Evolutionary conservation across 2,797 vertebrate genomes (phyloP).

Genomic region (Chromis chromis): DNA sequence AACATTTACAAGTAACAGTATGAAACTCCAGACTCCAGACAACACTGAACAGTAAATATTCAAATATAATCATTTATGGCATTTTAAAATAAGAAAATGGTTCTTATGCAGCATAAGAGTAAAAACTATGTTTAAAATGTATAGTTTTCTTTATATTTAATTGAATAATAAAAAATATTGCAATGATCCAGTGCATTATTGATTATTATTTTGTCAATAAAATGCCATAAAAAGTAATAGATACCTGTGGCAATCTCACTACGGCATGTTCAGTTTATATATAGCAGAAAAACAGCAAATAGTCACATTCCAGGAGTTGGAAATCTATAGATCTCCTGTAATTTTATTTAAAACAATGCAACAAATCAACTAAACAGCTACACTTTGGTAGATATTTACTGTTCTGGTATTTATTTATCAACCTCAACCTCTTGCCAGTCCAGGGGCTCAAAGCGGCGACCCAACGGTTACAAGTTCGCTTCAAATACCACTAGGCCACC

Average conservation of each 20-base stretch:
- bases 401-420: background rate
- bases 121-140: too few species aligned
- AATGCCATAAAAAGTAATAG: background rate
- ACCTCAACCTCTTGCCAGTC: too few species aligned
- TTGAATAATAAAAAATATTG: too few species aligned
- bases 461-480: too few species aligned
- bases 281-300: background rate
- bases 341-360: background rate
- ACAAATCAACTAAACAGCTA: slow-evolving; percentile 4
- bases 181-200: background rate
- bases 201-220: background rate
- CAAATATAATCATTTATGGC: background rate
- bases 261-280: background rate
- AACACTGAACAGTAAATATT: background rate
- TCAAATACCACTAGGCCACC: too few species aligned
- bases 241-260: background rate
- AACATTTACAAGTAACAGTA: background rate
- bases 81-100: too few species aligned
- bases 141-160: too few species aligned
- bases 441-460: too few species aligned
- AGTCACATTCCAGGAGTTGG: background rate
- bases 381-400: background rate
- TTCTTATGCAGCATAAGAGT: too few species aligned
- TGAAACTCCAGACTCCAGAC: background rate
- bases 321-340: too few species aligned